Evolutionary conservation across 2,797 vertebrate species (phyloP), one percentile per base, ranked within the genome.

Genomic region (Petrocephalus sullivani): DNA sequence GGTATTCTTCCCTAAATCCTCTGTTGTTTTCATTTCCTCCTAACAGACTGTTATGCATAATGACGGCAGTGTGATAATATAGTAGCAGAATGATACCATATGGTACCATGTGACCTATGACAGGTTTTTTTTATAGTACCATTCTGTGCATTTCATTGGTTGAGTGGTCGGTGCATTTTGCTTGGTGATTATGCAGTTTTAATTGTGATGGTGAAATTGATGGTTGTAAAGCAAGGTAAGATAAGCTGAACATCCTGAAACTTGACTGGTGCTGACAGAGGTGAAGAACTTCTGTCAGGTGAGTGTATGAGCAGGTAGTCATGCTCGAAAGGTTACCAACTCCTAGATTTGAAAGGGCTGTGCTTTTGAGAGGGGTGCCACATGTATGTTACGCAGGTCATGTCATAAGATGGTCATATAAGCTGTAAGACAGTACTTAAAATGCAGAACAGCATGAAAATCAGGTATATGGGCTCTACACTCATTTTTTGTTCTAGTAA

Each of bases 111-210:
- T 58, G 58, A 53, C 54, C 58, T 86, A 46, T 86, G 37, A 78
- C 5, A 56, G 37, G 14, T 7, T 61, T 78, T 60, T 67, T 41
- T 78, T 78, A 78, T 33, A 78, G 71, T 78, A 78, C 37, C 71
- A 46, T 78, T 78, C 71, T 78, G 71, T 78, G 71, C 71, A 67
- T 78, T 78, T 46, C 37, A 78, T 78, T 78, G 33, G 71, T 78
- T 78, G 33, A 78, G 71, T 46, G 33, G 16, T 46, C 19, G 33
- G 96, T 96, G 96, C 96, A 95, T 96, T 95, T 96, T 96, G 96
- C 95, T 95, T 96, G 95, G 37, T 16, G 33, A 78, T 41, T 78
- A 41, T 95, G 96, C 95, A 96, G 95, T 96, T 78, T 46, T 78
- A 78, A 19, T 78, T 78, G 37, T 46, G 37, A 37, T 75, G 33